Evolutionary conservation across 53 echinoderm and acorn worm genomes (phyloP).

Genomic region (Holothuria leucospilota): DNA sequence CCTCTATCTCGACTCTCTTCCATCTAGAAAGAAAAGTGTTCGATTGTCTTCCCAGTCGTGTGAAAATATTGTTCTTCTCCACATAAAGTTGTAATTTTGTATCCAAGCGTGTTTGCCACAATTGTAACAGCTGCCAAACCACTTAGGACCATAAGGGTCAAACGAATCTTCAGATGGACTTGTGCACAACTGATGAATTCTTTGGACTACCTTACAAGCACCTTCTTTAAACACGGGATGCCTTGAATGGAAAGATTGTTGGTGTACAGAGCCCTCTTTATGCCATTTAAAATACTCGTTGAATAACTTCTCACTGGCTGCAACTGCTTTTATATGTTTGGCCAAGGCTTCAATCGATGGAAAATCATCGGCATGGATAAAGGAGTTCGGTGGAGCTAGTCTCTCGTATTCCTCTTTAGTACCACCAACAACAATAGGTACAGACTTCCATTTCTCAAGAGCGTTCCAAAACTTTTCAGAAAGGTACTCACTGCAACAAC

Average conservation of each 20-base stretch:
- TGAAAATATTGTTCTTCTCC: slow-evolving; percentile 3
- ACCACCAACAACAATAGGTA: slow-evolving; percentile 27
- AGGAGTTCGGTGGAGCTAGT: too few relatives aligned
- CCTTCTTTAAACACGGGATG: not conserved
- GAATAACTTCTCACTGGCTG: not conserved
- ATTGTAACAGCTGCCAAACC: slow-evolving; percentile 27
- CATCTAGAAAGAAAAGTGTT: not conserved
- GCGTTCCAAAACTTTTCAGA: slow-evolving; percentile 32
- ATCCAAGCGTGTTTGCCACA: slow-evolving; percentile 6
- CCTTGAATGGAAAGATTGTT: not conserved
- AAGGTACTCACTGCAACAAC: too few relatives aligned
- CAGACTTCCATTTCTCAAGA: not conserved
- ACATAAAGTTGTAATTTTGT: slow-evolving; percentile 2
- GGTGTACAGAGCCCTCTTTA: not conserved
- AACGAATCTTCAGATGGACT: too few relatives aligned
- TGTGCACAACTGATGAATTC: too few relatives aligned
- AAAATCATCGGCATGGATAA: too few relatives aligned
- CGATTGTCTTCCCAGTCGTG: slow-evolving; percentile 17
- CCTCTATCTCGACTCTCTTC: too few relatives aligned
- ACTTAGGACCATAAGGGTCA: slow-evolving; percentile 11
- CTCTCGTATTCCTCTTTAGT: slow-evolving; percentile 19
- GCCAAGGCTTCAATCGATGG: too few relatives aligned
- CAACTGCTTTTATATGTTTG: not conserved
- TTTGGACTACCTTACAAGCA: not conserved
- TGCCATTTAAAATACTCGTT: slow-evolving; percentile 26